Evolutionary conservation across 2,888 invertebrate genomes (phyloP), one percentile per base, ranked within the genome.

Genomic region (Xylota sylvarum): DNA sequence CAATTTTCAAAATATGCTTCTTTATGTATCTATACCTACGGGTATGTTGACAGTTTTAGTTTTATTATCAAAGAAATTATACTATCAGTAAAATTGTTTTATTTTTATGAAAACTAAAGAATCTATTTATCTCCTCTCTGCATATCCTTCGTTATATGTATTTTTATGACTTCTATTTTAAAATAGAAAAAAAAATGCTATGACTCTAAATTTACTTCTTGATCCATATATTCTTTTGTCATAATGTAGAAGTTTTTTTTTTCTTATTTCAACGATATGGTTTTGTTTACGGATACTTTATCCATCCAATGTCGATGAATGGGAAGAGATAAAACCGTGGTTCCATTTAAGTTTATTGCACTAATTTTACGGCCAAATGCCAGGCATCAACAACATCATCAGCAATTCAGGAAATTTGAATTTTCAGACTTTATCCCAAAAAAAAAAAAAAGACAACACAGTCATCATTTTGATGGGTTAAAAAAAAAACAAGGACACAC

Each of bases 351-450:
- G 37, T 76, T 76, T 76, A 76, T 76, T 56, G 65, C 46, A 76
- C 65, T 67, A 64, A 74, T 74, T 73, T 64, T 23, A 74, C 50
- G 55, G 74, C 5, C 55, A 64, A 64, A 74, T 55, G 43, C 40
- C 43, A 40, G 50, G 37, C 37, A 9, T 10, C 37, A 37, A 37
- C 37, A 10, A 37, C 37, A 37, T 37, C 73, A 73, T 62, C 73
- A 73, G 40, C 76, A 48, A 67, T 77, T 67, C 58, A 40, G 77
- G 40, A 67, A 30, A 58, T 67, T 69, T 77, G 58, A 67, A 50
- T 58, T 77, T 56, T 37, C 12, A 10, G 10, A 46, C 40, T 35
- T 55, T 55, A 43, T n/a, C n/a, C 7, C 23, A 56, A 56, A 73
- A 30, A 74, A 64, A 46, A 55, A 65, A 72, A 27, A 73, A 62